phyloP scores from a whole-genome alignment of 2,888 invertebrate genomes.

The Sesia bembeciformis region DNA sequence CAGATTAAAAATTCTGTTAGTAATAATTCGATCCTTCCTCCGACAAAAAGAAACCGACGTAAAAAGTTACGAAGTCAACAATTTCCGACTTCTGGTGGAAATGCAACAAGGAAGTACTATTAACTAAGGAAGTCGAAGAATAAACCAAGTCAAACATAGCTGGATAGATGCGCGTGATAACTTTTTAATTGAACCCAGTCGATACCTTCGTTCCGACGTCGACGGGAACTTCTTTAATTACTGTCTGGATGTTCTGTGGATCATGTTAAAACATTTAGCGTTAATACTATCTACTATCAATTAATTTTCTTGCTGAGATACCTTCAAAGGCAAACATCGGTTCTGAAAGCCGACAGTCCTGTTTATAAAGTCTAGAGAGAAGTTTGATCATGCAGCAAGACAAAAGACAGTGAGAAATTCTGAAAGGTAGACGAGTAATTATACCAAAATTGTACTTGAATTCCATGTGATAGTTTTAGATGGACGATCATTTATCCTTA shows the following conservation, averaged over 20 bases:
- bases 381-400: no score
- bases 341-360: no score
- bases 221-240: constrained; percentile 58
- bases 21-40: no score
- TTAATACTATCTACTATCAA: not conserved
- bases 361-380: no score
- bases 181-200: constrained; percentile 57
- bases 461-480: no score
- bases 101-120: constrained; percentile 13
- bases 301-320: no score
- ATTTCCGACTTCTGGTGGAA: not conserved
- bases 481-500: no score
- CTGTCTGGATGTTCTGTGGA: constrained; percentile 22
- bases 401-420: no score
- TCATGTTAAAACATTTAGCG: constrained; percentile 9
- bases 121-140: constrained; percentile 21
- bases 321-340: no score
- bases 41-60: not conserved
- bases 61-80: not conserved
- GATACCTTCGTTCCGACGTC: constrained; percentile 29
- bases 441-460: no score
- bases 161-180: constrained; percentile 24
- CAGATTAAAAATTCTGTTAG: no score
- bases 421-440: no score
- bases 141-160: constrained; percentile 31